phyloP scores from a whole-genome alignment of 2,888 invertebrate species.

The Eupelmus urozonus region DNA sequence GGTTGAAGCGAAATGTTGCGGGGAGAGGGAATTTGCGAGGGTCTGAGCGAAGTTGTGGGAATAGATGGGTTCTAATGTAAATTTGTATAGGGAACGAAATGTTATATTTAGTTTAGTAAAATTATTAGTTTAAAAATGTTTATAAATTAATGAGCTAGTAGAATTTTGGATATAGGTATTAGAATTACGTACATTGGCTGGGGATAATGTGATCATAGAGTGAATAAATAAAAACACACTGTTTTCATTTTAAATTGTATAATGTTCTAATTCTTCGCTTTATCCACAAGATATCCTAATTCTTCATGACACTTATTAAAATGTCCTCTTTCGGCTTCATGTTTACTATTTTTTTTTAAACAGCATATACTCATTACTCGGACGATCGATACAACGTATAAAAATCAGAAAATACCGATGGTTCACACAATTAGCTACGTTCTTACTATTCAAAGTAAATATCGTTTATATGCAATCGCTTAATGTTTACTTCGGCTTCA shows the following conservation, averaged over 20 bases:
- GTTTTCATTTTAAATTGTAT: slow-evolving; percentile 53
- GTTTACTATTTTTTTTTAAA: slow-evolving; percentile 28
- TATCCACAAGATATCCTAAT: slow-evolving; percentile 48
- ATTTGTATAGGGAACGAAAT: no score
- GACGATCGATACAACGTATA: slow-evolving; percentile 60
- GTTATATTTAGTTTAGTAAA: not conserved
- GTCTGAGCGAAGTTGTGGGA: no score
- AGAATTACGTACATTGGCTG: not conserved
- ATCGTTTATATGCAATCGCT: slow-evolving; percentile 53
- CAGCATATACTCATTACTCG: slow-evolving; percentile 51
- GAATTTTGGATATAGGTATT: no score
- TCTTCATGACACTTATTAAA: slow-evolving; percentile 46
- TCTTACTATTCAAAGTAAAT: slow-evolving; percentile 58
- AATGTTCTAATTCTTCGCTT: slow-evolving; percentile 52
- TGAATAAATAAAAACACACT: slow-evolving; percentile 40
- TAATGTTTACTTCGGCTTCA: slow-evolving; percentile 34
- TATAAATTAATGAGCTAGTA: no score
- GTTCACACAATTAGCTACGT: slow-evolving; percentile 56
- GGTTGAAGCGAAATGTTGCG: no score
- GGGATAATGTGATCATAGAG: not conserved
- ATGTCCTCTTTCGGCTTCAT: slow-evolving; percentile 48
- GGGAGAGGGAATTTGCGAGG: no score
- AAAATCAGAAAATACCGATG: slow-evolving; percentile 61
- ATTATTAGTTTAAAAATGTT: not conserved
- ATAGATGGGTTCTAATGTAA: no score